Evolutionary conservation across 2,888 invertebrate genomes (phyloP).

Genomic region (Tetragnatha montana): DNA sequence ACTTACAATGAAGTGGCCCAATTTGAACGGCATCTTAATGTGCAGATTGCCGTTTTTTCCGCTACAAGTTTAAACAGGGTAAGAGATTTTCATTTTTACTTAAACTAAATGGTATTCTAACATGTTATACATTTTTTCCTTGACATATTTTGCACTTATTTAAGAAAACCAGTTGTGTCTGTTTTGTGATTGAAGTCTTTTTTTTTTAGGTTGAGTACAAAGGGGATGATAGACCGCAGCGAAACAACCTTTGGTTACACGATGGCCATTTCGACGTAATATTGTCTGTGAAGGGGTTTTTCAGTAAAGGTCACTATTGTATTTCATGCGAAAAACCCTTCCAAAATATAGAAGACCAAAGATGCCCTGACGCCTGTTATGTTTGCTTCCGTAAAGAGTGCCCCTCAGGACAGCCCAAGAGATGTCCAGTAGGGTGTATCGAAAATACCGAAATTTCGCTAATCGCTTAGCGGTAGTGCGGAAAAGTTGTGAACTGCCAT

Average conservation of each 20-base stretch:
- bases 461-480: no score
- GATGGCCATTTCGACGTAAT: constrained; percentile 18
- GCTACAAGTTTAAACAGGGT: no score
- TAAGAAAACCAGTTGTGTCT: neutral
- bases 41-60: no score
- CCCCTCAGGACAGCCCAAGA: neutral
- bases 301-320: neutral
- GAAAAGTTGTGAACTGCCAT: no score
- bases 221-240: neutral
- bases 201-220: constrained; percentile 14
- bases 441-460: no score
- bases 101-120: no score
- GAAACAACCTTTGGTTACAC: constrained; percentile 10
- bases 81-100: no score
- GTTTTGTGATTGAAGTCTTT: neutral
- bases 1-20: no score
- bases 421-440: no score
- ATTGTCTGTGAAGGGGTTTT: constrained; percentile 8
- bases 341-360: neutral
- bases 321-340: constrained; percentile 14
- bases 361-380: neutral
- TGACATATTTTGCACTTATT: no score
- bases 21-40: no score
- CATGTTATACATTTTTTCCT: no score
- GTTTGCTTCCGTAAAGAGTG: neutral